Evolutionary conservation across 1,140 invertebrate genomes (phyloP), one percentile per base, ranked within the genome.

Genomic region (Caenorhabditis brenneri): DNA sequence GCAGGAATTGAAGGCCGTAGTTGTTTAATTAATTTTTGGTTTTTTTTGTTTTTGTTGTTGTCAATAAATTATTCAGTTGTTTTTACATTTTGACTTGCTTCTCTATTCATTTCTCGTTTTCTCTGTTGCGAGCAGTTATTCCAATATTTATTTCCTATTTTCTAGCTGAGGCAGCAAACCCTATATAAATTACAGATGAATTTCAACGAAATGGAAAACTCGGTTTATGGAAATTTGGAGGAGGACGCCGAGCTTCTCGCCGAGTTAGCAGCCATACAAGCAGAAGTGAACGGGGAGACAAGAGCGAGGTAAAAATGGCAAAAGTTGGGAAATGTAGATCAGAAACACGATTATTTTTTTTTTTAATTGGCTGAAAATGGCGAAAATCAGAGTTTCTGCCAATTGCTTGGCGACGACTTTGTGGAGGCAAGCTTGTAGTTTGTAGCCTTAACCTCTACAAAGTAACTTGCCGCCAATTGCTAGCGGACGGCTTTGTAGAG

Each of bases 221-320:
- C 78, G 7, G 53, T 86, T 0, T 86, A 86, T 51, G 86, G 85
- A 4, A 65, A 81, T 74, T 39, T 86, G 16, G 85, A 86, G 78
- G 85, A 83, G 4, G 86, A 87, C 53, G 86, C 60, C 5, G 86
- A 87, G 33, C 49, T 87, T 16, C 48, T 86, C 10, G 86, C 86
- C 24, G 86, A 87, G 48, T 53, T 87, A 15, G 74, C 78, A 24
- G 86, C 85, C 2, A 55, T 86, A 15, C 86, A 86, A 51, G 74
- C 85, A 24, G 85, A 86, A 42, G 85, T 74, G 12, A 49, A 42
- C 10, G 81, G 80, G 3, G 33, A 39, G 65, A 53, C 15, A 65
- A 82, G 31, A 6, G 15, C 27, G 5, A 84, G 51, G 55, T 60
- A 29, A 42, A 10, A n/a, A 22, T 9, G n/a, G 22, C 19, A 36